A percentile compares a stretch with the other conserved stretches of the same genome.
Conservation (phyloP, 1,140 invertebrate species). For the Heliconius nattereri region DNA sequence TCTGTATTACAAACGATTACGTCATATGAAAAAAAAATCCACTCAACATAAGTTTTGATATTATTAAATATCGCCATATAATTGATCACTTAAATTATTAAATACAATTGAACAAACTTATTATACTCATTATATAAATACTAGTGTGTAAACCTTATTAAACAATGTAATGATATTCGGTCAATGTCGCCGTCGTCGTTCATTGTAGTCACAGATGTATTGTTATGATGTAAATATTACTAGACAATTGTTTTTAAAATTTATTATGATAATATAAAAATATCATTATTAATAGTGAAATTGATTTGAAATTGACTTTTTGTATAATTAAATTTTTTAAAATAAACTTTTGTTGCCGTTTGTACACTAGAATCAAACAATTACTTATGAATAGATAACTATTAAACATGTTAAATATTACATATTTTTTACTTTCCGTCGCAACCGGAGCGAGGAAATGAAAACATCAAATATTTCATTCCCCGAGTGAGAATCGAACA, state of each 20-base stretch:
- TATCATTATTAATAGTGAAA: not conserved
- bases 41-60: not conserved
- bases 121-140: not conserved
- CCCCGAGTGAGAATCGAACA: too few species aligned
- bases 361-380: too few species aligned
- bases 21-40: not conserved
- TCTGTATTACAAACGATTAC: not conserved
- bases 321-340: too few species aligned
- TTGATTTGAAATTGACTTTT: not conserved
- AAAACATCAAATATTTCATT: too few species aligned
- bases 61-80: not conserved
- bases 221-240: not conserved
- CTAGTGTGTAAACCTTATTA: not conserved
- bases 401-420: too few species aligned
- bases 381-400: too few species aligned
- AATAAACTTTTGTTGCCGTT: too few species aligned
- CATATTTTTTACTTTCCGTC: too few species aligned
- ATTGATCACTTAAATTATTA: constrained; percentile 1
- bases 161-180: not conserved
- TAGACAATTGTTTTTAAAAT: not conserved
- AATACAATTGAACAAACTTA: not conserved
- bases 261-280: not conserved
- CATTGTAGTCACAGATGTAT: not conserved
- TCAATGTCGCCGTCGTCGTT: not conserved
- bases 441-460: too few species aligned